phyloP scores from a whole-genome alignment of 1,140 invertebrate species.

The Cotesia glomerata region DNA sequence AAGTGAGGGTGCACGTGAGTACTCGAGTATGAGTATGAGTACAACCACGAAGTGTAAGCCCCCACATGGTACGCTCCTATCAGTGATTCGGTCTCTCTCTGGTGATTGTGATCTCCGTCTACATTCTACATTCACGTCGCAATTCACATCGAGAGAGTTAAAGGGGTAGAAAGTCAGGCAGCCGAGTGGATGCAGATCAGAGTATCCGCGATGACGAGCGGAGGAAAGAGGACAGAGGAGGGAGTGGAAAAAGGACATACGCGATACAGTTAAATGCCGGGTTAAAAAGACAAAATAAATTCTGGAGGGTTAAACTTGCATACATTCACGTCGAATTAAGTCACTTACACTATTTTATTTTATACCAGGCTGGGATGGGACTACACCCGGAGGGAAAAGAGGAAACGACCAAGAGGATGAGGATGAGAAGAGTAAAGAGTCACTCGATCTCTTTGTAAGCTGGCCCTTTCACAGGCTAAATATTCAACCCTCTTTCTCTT shows the following conservation, averaged over 20 bases:
- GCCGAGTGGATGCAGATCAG: not conserved
- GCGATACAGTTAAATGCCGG: slow-evolving; percentile 16
- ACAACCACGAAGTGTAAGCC: no score
- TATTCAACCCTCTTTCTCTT: slow-evolving; percentile 23
- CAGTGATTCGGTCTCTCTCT: no score
- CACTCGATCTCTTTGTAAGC: slow-evolving; percentile 33
- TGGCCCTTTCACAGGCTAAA: slow-evolving; percentile 31
- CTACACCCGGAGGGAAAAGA: not conserved
- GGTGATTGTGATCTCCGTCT: no score
- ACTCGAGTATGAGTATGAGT: no score
- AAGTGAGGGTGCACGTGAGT: slow-evolving; percentile 8
- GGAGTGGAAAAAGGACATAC: not conserved
- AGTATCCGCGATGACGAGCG: slow-evolving; percentile 24
- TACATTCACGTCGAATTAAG: slow-evolving; percentile 41
- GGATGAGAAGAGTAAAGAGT: not conserved
- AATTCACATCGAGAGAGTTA: not conserved
- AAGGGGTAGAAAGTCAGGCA: slow-evolving; percentile 18
- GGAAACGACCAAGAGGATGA: not conserved
- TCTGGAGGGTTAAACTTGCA: slow-evolving; percentile 22
- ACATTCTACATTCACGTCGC: no score
- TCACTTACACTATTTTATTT: slow-evolving; percentile 27
- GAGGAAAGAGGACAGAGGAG: slow-evolving; percentile 28
- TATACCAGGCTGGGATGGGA: not conserved
- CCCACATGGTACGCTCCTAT: no score
- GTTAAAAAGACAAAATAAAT: slow-evolving; percentile 19